These are phyloP conservation scores for Triplophysa rosa DNA, from an alignment of 2,113 vertebrate genomes.

Conservation along the genomic window DNA sequence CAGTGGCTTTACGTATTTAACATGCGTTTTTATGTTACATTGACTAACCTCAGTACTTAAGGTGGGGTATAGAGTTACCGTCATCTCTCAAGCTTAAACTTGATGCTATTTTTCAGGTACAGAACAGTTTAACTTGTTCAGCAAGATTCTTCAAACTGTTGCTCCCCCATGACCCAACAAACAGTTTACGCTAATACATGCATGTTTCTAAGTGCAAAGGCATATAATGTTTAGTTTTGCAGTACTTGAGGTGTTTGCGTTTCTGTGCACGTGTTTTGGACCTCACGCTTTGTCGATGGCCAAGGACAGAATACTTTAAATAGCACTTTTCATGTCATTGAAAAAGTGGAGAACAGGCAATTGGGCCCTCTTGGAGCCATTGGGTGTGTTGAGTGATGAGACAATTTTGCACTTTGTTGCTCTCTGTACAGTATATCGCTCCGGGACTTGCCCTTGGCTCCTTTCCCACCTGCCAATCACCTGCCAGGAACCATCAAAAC, in stretches of 20 bases:
- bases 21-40: too few species aligned
- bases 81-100: too few species aligned
- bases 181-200: too few species aligned
- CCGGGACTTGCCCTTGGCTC: slow-evolving; percentile 25
- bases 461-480: slow-evolving; percentile 32
- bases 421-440: slow-evolving; percentile 3
- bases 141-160: neutral
- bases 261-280: neutral
- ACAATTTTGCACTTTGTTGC: slow-evolving; percentile 31
- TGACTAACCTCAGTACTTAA: too few species aligned
- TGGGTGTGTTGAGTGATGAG: slow-evolving; percentile 38
- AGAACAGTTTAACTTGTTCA: neutral
- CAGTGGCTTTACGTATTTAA: too few species aligned
- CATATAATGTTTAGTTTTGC: too few species aligned
- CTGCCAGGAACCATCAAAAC: slow-evolving; percentile 9
- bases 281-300: neutral
- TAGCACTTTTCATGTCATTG: slow-evolving; percentile 42
- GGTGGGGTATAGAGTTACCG: too few species aligned
- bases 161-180: neutral
- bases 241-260: neutral
- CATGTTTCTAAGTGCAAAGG: too few species aligned
- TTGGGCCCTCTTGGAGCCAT: neutral
- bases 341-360: slow-evolving; percentile 14
- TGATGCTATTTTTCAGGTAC: neutral
- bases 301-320: slow-evolving; percentile 52